phyloP scores from a whole-genome alignment of 2,113 vertebrate species.

The Mionectes macconnelli region DNA sequence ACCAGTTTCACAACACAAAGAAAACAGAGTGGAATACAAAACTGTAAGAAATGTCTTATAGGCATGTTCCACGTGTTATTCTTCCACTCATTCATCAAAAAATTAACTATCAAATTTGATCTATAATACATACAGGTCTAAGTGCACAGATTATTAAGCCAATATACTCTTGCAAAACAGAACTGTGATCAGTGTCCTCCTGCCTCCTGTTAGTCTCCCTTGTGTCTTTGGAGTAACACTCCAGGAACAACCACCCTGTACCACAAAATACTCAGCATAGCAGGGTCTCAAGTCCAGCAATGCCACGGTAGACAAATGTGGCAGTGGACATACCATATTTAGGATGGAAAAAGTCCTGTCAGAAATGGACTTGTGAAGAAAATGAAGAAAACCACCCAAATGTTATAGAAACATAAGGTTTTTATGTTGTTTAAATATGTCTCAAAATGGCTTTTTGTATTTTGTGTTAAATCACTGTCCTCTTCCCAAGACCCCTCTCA shows the following conservation, averaged over 20 bases:
- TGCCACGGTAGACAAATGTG: background rate
- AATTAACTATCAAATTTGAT: background rate
- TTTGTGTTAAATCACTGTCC: no score
- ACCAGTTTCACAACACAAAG: background rate
- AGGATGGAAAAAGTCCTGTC: no score
- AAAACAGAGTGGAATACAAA: background rate
- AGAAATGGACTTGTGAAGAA: no score
- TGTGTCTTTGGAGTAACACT: rapidly evolving
- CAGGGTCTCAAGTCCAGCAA: background rate
- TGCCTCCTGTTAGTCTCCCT: background rate
- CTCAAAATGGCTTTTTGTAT: no score
- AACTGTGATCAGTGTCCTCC: background rate
- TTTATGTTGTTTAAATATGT: no score
- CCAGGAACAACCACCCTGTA: background rate
- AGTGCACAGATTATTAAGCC: background rate
- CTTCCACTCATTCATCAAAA: background rate
- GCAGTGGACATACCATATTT: no score
- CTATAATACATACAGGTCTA: background rate
- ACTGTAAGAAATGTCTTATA: background rate
- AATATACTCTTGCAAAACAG: background rate
- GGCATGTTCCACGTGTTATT: background rate
- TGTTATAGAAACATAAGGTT: no score
- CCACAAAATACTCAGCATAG: background rate
- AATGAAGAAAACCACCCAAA: no score
- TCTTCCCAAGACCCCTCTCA: no score